Conservation (phyloP, 2,888 invertebrate genomes). For the Macaria notata region DNA sequence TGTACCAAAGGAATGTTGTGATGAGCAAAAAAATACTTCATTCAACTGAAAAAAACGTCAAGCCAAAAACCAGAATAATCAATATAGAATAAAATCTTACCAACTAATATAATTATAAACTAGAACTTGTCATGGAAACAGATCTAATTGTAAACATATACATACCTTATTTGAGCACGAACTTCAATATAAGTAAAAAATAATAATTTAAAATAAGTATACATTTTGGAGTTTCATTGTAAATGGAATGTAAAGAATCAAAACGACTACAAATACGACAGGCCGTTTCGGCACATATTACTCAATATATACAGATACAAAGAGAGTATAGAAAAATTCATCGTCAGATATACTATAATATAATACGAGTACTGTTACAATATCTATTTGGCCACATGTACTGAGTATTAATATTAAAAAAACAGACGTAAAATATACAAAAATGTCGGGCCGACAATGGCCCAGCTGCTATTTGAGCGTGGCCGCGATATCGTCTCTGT, state of each 20-base stretch:
- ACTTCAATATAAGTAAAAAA: constrained; percentile 27
- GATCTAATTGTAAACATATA: constrained; percentile 35
- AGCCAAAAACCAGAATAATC: constrained; percentile 14
- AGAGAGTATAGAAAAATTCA: background rate
- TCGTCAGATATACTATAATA: constrained; percentile 5
- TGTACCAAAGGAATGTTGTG: background rate
- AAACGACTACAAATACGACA: constrained; percentile 2
- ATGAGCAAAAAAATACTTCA: background rate
- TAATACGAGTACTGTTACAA: constrained; percentile 30
- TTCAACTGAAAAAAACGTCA: background rate
- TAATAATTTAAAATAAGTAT: constrained; percentile 32
- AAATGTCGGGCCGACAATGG: constrained; percentile 14
- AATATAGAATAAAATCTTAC: constrained; percentile 35
- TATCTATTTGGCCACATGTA: constrained; percentile 54
- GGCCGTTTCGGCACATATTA: constrained; percentile 2
- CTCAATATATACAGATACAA: background rate
- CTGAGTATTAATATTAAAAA: constrained; percentile 34
- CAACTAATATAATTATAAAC: constrained; percentile 31
- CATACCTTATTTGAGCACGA: constrained; percentile 46
- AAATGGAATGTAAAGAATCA: constrained; percentile 25
- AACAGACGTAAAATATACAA: constrained; percentile 11
- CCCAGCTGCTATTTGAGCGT: constrained; percentile 22
- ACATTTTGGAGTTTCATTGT: constrained; percentile 29
- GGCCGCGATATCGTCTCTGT: constrained; percentile 16
- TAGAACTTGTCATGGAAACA: constrained; percentile 47